These are phyloP conservation scores for Umimayanthus chanpuru DNA, from an alignment of 92 coral and sea anemone genomes.

Conservation along the genomic window DNA sequence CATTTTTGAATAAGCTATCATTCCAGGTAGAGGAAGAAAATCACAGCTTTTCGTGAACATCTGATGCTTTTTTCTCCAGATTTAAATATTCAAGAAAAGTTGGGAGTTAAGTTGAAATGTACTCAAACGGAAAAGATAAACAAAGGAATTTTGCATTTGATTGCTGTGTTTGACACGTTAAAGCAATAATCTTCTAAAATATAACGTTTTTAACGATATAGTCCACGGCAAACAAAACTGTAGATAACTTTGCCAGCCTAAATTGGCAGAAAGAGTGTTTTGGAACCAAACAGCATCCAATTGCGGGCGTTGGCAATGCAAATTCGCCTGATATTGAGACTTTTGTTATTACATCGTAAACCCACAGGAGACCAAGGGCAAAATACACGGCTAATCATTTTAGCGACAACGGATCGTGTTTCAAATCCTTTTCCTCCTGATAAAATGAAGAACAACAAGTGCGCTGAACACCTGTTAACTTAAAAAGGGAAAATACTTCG, in stretches of 20 bases:
- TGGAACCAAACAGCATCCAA: background rate
- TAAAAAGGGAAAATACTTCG: background rate
- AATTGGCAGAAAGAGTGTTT: background rate
- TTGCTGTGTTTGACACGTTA: slow-evolving; percentile 4
- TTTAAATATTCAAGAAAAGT: slow-evolving; percentile 28
- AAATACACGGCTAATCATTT: slow-evolving; percentile 14
- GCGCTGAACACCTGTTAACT: slow-evolving; percentile 13
- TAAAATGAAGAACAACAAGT: background rate
- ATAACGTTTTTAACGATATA: slow-evolving; percentile 26
- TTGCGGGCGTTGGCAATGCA: slow-evolving; percentile 45
- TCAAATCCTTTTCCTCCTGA: slow-evolving; percentile 8
- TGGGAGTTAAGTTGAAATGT: background rate
- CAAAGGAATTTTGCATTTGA: background rate
- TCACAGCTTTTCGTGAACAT: background rate
- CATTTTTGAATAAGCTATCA: background rate
- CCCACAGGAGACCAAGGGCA: slow-evolving; percentile 8
- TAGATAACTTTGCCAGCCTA: background rate
- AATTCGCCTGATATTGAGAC: background rate
- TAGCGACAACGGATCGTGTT: slow-evolving; percentile 32
- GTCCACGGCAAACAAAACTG: slow-evolving; percentile 7
- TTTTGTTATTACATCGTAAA: background rate
- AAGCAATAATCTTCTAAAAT: slow-evolving; percentile 20
- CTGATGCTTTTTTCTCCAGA: background rate
- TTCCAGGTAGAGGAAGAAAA: background rate
- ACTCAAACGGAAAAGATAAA: background rate